Evolutionary conservation across 2,888 invertebrate genomes (phyloP).

Genomic region (Papilio demoleus): DNA sequence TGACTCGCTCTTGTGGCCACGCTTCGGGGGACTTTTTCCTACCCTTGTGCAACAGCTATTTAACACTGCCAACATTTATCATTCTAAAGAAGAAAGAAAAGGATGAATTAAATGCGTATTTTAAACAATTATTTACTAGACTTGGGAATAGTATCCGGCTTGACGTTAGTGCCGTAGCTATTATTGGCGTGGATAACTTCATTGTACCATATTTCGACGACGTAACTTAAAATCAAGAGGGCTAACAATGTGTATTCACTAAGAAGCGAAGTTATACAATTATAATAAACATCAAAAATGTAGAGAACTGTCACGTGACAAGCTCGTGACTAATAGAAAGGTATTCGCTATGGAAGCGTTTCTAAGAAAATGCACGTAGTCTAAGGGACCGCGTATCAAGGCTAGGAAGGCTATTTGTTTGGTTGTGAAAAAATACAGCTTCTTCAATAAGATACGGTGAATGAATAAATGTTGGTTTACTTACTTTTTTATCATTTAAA

Average conservation of each 20-base stretch:
- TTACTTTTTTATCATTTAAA: neutral
- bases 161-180: too few relatives aligned
- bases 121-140: neutral
- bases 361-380: too few relatives aligned
- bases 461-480: neutral
- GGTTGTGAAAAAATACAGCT: neutral
- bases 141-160: neutral
- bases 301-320: too few relatives aligned
- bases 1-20: neutral
- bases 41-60: conserved; percentile 6
- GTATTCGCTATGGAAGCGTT: too few relatives aligned
- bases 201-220: too few relatives aligned
- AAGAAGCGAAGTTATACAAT: too few relatives aligned
- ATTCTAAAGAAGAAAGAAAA: neutral
- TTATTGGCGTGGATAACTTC: too few relatives aligned
- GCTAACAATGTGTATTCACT: too few relatives aligned
- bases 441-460: neutral
- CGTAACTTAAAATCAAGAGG: too few relatives aligned
- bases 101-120: neutral
- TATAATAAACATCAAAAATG: too few relatives aligned
- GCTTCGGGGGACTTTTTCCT: neutral
- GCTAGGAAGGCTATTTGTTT: neutral
- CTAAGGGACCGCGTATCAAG: too few relatives aligned
- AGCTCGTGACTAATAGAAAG: too few relatives aligned
- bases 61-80: neutral